Conservation (phyloP, 2,113 vertebrate species). For the Calidris pygmaea region DNA sequence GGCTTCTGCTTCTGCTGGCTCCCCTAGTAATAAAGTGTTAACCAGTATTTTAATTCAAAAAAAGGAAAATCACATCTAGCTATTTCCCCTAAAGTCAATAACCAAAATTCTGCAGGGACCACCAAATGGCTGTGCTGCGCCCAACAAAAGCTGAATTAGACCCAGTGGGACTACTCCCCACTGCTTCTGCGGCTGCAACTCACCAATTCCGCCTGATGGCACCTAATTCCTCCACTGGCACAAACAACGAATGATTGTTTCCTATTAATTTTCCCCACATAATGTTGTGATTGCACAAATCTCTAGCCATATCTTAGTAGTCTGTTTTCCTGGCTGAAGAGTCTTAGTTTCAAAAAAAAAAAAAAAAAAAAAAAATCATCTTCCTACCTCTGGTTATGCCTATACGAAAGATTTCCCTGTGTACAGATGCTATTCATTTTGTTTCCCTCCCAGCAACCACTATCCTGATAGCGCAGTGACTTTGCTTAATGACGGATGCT, state of each 20-base stretch:
- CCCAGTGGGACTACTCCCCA: not conserved
- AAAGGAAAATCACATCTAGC: not conserved
- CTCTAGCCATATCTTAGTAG: not conserved
- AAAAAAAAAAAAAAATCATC: not conserved
- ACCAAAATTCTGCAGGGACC: not conserved
- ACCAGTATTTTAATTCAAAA: not conserved
- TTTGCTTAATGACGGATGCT: not conserved
- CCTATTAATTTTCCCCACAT: not conserved
- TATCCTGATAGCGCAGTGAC: not conserved
- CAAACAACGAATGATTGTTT: not conserved
- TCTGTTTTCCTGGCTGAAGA: not conserved
- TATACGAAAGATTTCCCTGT: not conserved
- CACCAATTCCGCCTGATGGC: not conserved
- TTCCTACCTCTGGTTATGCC: not conserved
- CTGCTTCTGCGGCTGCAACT: not conserved
- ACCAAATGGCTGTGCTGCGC: not conserved
- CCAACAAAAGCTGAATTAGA: not conserved
- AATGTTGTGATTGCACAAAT: not conserved
- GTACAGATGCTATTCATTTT: not conserved
- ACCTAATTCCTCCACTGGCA: not conserved
- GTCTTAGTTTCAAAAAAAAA: not conserved
- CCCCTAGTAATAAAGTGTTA: conserved; percentile 79
- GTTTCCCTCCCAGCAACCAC: not conserved
- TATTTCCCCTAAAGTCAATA: not conserved
- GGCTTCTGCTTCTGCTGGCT: conserved; percentile 87